Evolutionary conservation across 2,113 vertebrate species (phyloP), one percentile per base, ranked within the genome.

Genomic region (Gnathonemus longibarbis): DNA sequence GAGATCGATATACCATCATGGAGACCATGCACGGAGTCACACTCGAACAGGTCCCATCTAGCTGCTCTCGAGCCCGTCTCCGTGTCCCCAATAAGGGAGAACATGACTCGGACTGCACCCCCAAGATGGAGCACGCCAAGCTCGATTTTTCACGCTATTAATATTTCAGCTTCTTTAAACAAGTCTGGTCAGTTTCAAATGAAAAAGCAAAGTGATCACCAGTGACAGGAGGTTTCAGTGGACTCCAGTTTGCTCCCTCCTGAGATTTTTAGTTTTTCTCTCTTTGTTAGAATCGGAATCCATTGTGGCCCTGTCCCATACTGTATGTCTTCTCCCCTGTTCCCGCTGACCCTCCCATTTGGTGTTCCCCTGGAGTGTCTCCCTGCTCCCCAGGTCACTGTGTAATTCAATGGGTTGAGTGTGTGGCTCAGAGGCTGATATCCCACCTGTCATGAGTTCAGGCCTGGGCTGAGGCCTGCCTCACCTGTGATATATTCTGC

Each of bases 111-210:
- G 58, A 74, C 58, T 27, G 62, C 62, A 17, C 39, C 42, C 5
- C n/a, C 17, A 56, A 35, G 49, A 53, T 56, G 85, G 88, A 49
- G 48, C 50, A 5, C 17, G 19, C 74, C 74, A n/a, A 24, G 15
- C 7, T 49, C 52, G 31, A 52, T 89, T 53, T 87, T 17, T 70
- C 39, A 77, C 84, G 91, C 66, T 90, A 91, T 92, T 92, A 89
- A 91, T 88, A 83, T 90, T 49, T 87, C 89, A 50, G 24, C 88
- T 86, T 90, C 84, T 87, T 88, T 89, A 90, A 89, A 89, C 89
- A 91, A 91, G 89, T 62, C 66, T 83, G 88, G 70, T 90, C 83
- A 74, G 35, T 85, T 70, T 88, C 50, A 89, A 90, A 62, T 90
- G 21, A 90, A 89, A 91, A 58, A 83, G 5, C 49, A 31, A 35